Evolutionary conservation across 2,113 vertebrate species (phyloP).

Genomic region (Nanger granti): DNA sequence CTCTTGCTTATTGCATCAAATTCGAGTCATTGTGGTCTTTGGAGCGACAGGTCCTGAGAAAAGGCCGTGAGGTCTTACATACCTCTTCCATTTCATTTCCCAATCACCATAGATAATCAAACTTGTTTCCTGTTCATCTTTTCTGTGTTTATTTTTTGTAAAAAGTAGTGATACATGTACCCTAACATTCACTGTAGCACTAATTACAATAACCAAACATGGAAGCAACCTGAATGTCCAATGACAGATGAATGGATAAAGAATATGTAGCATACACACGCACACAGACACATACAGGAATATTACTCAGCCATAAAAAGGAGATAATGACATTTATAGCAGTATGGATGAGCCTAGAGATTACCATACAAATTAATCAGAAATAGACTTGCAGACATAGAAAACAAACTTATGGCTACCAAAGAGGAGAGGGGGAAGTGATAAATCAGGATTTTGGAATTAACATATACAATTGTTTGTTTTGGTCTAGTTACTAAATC

Average conservation of each 20-base stretch:
- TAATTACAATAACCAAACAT: not conserved
- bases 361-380: not conserved
- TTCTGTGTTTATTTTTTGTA: not conserved
- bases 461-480: not conserved
- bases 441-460: not conserved
- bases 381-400: not conserved
- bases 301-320: not conserved
- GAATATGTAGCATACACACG: not conserved
- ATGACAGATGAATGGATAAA: not conserved
- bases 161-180: no score
- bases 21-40: no score
- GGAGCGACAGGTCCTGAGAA: no score
- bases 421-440: not conserved
- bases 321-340: not conserved
- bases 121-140: not conserved
- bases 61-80: no score
- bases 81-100: not conserved
- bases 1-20: no score
- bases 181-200: not conserved
- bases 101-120: not conserved
- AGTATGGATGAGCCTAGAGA: not conserved
- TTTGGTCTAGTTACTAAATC: not conserved
- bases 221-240: not conserved
- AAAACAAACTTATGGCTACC: not conserved
- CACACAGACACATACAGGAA: not conserved